Percentiles rank a stretch among this genome's conserved stretches.
These are phyloP conservation scores for Coturnix japonica DNA, from an alignment of 2,113 vertebrate genomes.

Conservation along the genomic window DNA sequence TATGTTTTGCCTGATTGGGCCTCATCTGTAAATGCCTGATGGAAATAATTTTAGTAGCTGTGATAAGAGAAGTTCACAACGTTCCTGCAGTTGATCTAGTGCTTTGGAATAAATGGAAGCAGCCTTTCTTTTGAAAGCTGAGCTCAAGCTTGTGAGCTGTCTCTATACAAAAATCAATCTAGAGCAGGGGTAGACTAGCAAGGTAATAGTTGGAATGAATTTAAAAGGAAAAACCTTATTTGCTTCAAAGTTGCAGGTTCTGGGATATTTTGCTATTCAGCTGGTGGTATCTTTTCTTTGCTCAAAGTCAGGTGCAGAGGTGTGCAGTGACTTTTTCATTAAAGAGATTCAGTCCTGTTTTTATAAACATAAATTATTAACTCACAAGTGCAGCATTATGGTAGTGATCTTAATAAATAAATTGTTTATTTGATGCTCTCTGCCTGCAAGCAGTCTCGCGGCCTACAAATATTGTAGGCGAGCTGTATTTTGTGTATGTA, in stretches of 20 bases:
- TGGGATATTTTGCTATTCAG: not conserved
- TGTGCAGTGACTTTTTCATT: not conserved
- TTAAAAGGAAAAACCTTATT: not conserved
- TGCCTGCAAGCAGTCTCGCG: not conserved
- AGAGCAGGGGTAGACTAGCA: not conserved
- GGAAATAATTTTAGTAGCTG: accelerated
- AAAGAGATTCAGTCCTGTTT: not conserved
- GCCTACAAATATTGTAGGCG: not conserved
- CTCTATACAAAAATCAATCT: not conserved
- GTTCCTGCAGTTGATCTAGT: not conserved
- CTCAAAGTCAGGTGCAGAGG: not conserved
- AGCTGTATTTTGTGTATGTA: not conserved
- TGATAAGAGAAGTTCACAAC: not conserved
- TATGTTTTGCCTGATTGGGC: not conserved
- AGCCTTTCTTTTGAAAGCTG: not conserved
- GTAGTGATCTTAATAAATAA: not conserved
- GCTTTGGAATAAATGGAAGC: not conserved
- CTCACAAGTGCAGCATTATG: not conserved
- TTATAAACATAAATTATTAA: not conserved
- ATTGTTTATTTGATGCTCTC: not conserved
- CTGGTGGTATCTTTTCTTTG: not conserved
- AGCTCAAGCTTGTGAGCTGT: not conserved
- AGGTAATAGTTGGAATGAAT: not conserved
- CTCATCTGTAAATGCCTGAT: not conserved
- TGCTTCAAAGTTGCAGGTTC: not conserved